A percentile compares a stretch with the other conserved stretches of the same genome.
Conservation (phyloP, 2,113 vertebrate species). For the Acrocephalus arundinaceus region DNA sequence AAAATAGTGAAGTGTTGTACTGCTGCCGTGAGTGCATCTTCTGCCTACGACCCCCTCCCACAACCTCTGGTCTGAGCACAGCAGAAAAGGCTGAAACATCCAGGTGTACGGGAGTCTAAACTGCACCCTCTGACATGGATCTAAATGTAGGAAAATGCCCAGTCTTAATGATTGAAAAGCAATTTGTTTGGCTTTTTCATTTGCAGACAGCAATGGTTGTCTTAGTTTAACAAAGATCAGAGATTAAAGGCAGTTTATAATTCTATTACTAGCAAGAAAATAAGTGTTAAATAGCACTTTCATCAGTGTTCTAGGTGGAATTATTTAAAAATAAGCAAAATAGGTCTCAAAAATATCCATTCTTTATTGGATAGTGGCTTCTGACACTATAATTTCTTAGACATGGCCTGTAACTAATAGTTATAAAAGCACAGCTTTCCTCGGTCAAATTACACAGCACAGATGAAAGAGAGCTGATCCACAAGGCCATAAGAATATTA, state of each 20-base stretch:
- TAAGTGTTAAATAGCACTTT: not conserved
- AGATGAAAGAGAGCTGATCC: slow-evolving; percentile 5
- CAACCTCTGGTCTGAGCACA: not conserved
- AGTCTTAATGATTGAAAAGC: not conserved
- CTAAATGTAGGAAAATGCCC: not conserved
- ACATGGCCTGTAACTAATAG: not conserved
- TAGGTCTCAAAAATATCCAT: not conserved
- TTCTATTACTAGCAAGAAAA: not conserved
- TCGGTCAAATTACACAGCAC: not conserved
- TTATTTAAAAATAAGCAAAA: not conserved
- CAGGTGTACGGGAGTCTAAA: not conserved
- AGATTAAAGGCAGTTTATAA: not conserved
- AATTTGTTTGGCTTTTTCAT: not conserved
- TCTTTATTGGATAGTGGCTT: not conserved
- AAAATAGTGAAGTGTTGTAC: not conserved
- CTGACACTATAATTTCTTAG: not conserved
- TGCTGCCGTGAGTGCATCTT: not conserved
- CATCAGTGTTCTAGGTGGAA: not conserved
- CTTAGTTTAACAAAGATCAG: not conserved
- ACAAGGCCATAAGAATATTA: not conserved
- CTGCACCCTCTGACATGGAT: not conserved
- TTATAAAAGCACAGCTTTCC: not conserved
- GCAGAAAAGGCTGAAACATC: not conserved
- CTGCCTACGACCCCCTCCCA: not conserved
- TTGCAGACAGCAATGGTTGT: not conserved